These are phyloP conservation scores for human (Homo sapiens) DNA, from an alignment of 2,113 vertebrate species.

Conservation along the genomic window GRCh38 chr15:81948501-81949000, in stretches of 20 bases:
- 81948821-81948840: fast-evolving
- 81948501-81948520: no score
- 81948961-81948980: not conserved
- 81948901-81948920: not conserved
- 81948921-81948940: not conserved
- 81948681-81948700: not conserved
- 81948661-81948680: not conserved
- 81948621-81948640: not conserved
- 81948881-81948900: not conserved
- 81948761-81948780: not conserved
- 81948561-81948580: not conserved
- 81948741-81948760: not conserved
- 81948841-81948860: not conserved
- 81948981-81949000: not conserved
- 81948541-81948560: not conserved
- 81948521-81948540: no score
- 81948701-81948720: not conserved
- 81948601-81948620: not conserved
- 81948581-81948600: not conserved
- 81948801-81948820: not conserved
- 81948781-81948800: fast-evolving
- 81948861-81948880: not conserved
- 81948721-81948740: not conserved
- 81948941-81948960: not conserved
- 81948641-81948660: not conserved